These are phyloP conservation scores for Melanotaenia boesemani DNA, from an alignment of 2,797 vertebrate species.

Conservation along the genomic window DNA sequence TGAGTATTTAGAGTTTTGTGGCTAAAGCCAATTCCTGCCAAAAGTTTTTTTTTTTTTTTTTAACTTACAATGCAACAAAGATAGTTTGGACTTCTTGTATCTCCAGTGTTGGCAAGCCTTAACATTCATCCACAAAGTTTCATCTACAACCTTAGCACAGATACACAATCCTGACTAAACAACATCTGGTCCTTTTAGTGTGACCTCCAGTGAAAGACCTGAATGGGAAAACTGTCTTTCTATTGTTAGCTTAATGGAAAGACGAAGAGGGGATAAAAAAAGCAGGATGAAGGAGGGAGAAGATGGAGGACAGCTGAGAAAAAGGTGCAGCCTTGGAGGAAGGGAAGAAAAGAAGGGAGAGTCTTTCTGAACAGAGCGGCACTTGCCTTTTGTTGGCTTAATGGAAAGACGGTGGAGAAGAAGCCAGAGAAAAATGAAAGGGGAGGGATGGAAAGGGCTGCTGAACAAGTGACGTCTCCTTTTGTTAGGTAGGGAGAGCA, in stretches of 20 bases:
- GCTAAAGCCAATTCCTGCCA: constrained; percentile 8
- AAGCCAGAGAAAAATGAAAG: constrained; percentile 59
- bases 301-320: constrained; percentile 44
- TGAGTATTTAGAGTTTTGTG: neutral
- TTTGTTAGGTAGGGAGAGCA: constrained; percentile 69
- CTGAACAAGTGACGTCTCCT: constrained; percentile 62
- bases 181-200: constrained; percentile 59
- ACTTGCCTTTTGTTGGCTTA: constrained; percentile 73
- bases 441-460: constrained; percentile 58
- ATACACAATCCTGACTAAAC: constrained; percentile 49
- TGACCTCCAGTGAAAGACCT: constrained; percentile 77
- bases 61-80: constrained; percentile 28
- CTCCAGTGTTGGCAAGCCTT: neutral
- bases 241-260: constrained; percentile 78
- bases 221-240: constrained; percentile 61
- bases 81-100: constrained; percentile 5
- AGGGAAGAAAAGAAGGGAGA: constrained; percentile 31
- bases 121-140: constrained; percentile 10
- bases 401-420: constrained; percentile 72
- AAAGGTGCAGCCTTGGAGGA: constrained; percentile 66
- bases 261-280: constrained; percentile 51
- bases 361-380: constrained; percentile 44
- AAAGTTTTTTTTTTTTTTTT: neutral
- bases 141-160: constrained; percentile 21
- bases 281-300: constrained; percentile 52